Percentiles rank a stretch among this genome's conserved stretches.
These are phyloP conservation scores for Bugula neritina DNA, from an alignment of 2,888 invertebrate species.

Conservation along the genomic window DNA sequence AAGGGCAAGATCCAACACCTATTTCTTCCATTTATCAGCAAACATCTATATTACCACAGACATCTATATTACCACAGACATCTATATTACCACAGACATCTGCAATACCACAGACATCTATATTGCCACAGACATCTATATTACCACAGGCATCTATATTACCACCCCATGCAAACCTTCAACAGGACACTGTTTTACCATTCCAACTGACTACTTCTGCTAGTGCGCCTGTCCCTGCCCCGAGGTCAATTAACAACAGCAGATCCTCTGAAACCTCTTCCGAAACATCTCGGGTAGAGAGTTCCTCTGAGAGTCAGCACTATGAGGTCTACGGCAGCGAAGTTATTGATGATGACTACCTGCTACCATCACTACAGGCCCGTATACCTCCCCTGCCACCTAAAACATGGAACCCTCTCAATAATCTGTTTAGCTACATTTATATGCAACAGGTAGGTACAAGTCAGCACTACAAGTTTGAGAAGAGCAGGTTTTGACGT, in stretches of 20 bases:
- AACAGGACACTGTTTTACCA: too few relatives aligned
- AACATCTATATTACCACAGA: too few relatives aligned
- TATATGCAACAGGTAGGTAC: not conserved
- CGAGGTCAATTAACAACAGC: not conserved
- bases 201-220: not conserved
- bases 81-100: too few relatives aligned
- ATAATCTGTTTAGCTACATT: not conserved
- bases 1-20: too few relatives aligned
- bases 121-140: too few relatives aligned
- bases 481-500: too few relatives aligned
- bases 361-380: not conserved
- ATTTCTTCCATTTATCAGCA: too few relatives aligned
- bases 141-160: too few relatives aligned
- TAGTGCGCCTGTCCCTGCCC: not conserved
- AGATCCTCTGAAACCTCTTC: not conserved
- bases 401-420: not conserved
- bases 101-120: too few relatives aligned
- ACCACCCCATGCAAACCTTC: too few relatives aligned
- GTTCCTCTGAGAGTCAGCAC: not conserved
- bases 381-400: not conserved
- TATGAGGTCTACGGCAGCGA: not conserved
- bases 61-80: too few relatives aligned
- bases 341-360: not conserved
- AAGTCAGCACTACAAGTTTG: too few relatives aligned
- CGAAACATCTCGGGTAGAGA: not conserved